These are phyloP conservation scores for Agrotis puta DNA, from an alignment of 2,888 invertebrate genomes.

Conservation along the genomic window DNA sequence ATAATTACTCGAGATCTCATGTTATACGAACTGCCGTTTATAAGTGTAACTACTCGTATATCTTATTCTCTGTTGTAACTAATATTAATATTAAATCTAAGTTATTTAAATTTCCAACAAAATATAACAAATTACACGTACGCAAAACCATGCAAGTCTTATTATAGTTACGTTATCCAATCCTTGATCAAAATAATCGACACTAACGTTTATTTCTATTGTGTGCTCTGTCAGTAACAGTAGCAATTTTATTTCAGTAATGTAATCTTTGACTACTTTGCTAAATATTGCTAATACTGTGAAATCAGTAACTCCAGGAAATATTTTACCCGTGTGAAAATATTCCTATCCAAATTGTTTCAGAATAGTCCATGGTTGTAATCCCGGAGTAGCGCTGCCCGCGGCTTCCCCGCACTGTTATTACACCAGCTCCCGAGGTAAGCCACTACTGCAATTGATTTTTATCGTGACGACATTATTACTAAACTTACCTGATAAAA, in stretches of 20 bases:
- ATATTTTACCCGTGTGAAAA: constrained; percentile 4
- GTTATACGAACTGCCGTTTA: constrained; percentile 11
- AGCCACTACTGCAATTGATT: constrained; percentile 84
- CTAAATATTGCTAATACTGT: neutral
- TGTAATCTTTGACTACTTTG: neutral
- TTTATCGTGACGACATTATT: constrained; percentile 88
- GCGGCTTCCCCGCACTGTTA: constrained; percentile 78
- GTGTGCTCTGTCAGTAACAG: neutral
- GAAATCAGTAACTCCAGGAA: neutral
- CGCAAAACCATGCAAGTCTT: too few relatives aligned
- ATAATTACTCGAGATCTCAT: constrained; percentile 29
- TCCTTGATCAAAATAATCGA: too few relatives aligned
- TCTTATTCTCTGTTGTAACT: constrained; percentile 1
- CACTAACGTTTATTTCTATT: neutral
- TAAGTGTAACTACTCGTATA: constrained; percentile 6
- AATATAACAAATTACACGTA: neutral
- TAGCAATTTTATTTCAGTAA: neutral
- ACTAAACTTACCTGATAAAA: constrained; percentile 76
- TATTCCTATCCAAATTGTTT: constrained; percentile 41
- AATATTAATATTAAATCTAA: neutral
- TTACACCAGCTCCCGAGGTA: constrained; percentile 83
- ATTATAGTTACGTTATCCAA: neutral
- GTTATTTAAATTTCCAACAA: neutral
- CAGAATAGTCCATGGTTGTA: constrained; percentile 60
- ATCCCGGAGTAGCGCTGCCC: constrained; percentile 60